These are phyloP conservation scores for Gadus chalcogrammus DNA, from an alignment of 2,113 vertebrate species.

Conservation along the genomic window DNA sequence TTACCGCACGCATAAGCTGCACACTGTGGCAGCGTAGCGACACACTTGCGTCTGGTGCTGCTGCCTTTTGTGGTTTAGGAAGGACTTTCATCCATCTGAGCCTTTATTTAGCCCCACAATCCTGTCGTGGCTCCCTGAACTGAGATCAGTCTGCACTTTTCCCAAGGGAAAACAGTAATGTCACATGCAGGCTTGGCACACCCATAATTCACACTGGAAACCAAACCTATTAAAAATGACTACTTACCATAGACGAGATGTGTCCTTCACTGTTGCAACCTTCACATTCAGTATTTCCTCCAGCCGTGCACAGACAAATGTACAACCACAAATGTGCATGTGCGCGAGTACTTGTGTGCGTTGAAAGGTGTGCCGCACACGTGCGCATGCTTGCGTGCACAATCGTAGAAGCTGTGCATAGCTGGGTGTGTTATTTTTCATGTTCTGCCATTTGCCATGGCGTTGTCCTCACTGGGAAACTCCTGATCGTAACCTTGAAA, in stretches of 20 bases:
- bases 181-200: slow-evolving; percentile 84
- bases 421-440: slow-evolving; percentile 48
- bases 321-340: too few species aligned
- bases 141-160: slow-evolving; percentile 82
- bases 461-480: slow-evolving; percentile 34
- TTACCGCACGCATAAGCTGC: background rate
- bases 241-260: slow-evolving; percentile 89
- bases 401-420: slow-evolving; percentile 40
- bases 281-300: slow-evolving; percentile 71
- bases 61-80: slow-evolving; percentile 2
- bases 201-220: slow-evolving; percentile 91
- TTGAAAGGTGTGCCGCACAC: background rate
- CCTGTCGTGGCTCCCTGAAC: slow-evolving; percentile 68
- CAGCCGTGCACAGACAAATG: slow-evolving; percentile 19
- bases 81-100: slow-evolving; percentile 70
- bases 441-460: slow-evolving; percentile 27
- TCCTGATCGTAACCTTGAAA: slow-evolving; percentile 51
- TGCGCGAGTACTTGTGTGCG: too few species aligned
- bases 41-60: background rate
- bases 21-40: background rate
- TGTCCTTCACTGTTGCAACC: slow-evolving; percentile 93
- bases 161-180: slow-evolving; percentile 90
- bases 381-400: slow-evolving; percentile 23
- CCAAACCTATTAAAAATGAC: slow-evolving; percentile 95
- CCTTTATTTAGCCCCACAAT: slow-evolving; percentile 75